phyloP scores from a whole-genome alignment of 2,888 invertebrate genomes.

The Drosophila paracracens region DNA sequence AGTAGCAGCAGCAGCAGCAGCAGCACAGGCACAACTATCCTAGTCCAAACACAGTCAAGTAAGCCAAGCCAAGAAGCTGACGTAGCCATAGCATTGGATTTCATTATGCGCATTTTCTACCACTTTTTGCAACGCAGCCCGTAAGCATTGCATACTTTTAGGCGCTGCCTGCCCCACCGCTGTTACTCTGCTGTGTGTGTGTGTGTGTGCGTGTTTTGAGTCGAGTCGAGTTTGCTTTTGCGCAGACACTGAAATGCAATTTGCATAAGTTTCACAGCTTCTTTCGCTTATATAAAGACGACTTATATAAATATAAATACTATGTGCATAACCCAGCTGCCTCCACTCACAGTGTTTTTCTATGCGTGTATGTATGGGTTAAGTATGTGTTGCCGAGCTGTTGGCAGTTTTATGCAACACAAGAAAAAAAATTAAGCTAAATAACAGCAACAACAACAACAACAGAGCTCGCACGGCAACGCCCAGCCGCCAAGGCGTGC shows the following conservation, averaged over 20 bases:
- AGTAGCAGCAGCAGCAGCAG: constrained; percentile 27
- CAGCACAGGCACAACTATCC: constrained; percentile 36
- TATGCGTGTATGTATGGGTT: constrained; percentile 48
- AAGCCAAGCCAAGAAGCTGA: constrained; percentile 68
- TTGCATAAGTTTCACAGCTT: constrained; percentile 82
- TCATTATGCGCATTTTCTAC: constrained; percentile 81
- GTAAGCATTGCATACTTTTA: constrained; percentile 78
- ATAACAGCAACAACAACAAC: constrained; percentile 21
- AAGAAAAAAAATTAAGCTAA: constrained; percentile 32
- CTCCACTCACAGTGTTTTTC: constrained; percentile 25
- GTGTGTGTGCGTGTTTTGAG: constrained; percentile 38
- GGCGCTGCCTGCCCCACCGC: constrained; percentile 36
- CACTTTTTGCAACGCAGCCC: constrained; percentile 61
- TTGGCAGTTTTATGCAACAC: constrained; percentile 66
- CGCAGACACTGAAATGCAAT: constrained; percentile 80
- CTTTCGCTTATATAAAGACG: constrained; percentile 70
- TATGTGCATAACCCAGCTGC: constrained; percentile 76
- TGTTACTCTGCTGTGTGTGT: neutral
- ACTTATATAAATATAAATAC: constrained; percentile 78
- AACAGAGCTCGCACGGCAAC: constrained; percentile 34
- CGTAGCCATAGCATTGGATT: constrained; percentile 72
- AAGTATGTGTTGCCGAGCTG: constrained; percentile 77
- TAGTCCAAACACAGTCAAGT: constrained; percentile 36
- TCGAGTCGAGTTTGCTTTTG: constrained; percentile 65
- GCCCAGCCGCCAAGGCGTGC: constrained; percentile 40